Evolutionary conservation across 2,888 invertebrate species (phyloP), one percentile per base, ranked within the genome.

Genomic region (Atrina japonica): DNA sequence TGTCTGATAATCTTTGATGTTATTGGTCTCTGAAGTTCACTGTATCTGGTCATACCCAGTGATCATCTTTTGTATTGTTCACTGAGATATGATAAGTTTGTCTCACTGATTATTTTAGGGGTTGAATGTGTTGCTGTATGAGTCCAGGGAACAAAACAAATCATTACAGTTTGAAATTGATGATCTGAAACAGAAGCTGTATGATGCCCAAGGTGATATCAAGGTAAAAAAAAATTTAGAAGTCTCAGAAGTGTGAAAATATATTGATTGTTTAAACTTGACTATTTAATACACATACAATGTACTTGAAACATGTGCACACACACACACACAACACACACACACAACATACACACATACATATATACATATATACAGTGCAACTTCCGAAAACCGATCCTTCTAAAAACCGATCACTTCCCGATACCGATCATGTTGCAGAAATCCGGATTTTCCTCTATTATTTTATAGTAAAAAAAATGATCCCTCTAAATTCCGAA

Each of bases 131-230:
- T 70, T 89, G 43, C 71, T 91, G 64, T 85, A 83, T 80, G 92
- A 93, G 81, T 88, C 91, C 29, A 90, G 91, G 75, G 93, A 93
- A 81, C 89, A 91, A 73, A 93, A 93, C 77, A 93, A 93, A 85
- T 91, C 91, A 55, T 88, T 93, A 23, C 91, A 92, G 77, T 89
- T 92, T 78, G 93, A 93, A 92, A 93, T 94, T 14, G 95, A 95
- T 87, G 93, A 94, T 14, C 89, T 95, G 60, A 93, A 93, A 81
- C 94, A 94, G 85, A 95, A 95, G 85, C 91, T 96, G 40, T 92
- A 81, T 16, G 92, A 92, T 86, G 89, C 91, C 60, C 85, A 89
- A 70, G 91, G 92, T 43, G 91, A 91, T 69, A 89, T 92, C 23
- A 91, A 91, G 86, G 91, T 91, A 67, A 78, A 72, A 2, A 27